Evolutionary conservation across 2,888 invertebrate genomes (phyloP), one percentile per base, ranked within the genome.

Genomic region (Eupsilia transversa): DNA sequence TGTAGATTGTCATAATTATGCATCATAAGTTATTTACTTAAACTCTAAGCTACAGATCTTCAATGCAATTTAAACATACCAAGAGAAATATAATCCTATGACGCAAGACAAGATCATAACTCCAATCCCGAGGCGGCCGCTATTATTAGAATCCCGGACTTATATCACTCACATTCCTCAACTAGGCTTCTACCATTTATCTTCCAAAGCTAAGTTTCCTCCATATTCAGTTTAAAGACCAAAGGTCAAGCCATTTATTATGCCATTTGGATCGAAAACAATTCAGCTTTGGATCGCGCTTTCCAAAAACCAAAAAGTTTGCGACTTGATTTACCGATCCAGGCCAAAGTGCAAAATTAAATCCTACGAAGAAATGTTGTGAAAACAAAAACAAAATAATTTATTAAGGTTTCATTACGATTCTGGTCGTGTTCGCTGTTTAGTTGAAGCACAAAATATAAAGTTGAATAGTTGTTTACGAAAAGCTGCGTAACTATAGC

Each of bases 361-460:
- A 88, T 88, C 79, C 77, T 66, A 74, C 83, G 74, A 86, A 89
- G 87, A 85, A 88, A 84, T 71, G 72, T 77, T 72, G 59, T 75
- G 63, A 76, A 84, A 85, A 83, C 72, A 80, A 79, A 83, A 78
- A 78, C 85, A 83, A 82, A 80, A 84, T 83, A 87, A 89, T 88
- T 89, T 89, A 89, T 89, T 78, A 83, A 77, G 84, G 88, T 84
- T 71, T 83, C 79, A 83, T 86, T 84, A 77, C 69, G 65, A 79
- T 83, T 79, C 72, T 72, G 54, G 72, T 70, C 57, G 69, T 61
- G 80, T 74, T 66, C 33, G 61, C 27, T 65, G 79, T 65, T 73
- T 64, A 70, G 74, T 59, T 65, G 63, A 60, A 72, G 74, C 63
- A 77, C 69, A 82, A 79, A 71, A 70, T 57, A 73, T 38, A 49